phyloP scores from a whole-genome alignment of 2,113 vertebrate species.

The Ramphastos sulfuratus region DNA sequence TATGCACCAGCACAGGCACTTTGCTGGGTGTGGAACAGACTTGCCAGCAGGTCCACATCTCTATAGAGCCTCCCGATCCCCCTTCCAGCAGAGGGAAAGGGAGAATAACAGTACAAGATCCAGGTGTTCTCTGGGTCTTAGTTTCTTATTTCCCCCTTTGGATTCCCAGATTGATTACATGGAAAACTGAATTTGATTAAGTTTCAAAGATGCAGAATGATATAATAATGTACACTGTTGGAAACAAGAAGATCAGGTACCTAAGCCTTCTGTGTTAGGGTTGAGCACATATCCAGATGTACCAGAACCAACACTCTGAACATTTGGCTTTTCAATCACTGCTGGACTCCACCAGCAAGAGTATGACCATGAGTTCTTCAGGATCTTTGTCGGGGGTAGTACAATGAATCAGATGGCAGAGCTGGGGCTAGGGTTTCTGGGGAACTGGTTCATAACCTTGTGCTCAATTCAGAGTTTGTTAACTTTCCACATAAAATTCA shows the following conservation, averaged over 20 bases:
- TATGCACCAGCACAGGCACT: neutral
- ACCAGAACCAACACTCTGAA: neutral
- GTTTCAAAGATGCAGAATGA: neutral
- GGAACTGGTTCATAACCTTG: neutral
- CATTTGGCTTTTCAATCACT: neutral
- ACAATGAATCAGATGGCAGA: neutral
- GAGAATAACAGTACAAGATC: neutral
- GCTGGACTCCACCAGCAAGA: neutral
- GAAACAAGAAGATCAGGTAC: neutral
- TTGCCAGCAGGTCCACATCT: neutral
- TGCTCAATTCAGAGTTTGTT: neutral
- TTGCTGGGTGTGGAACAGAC: neutral
- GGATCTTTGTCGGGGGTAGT: neutral
- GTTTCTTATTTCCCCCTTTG: neutral
- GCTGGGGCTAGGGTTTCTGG: neutral
- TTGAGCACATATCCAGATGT: neutral
- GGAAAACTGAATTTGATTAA: neutral
- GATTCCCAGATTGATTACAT: neutral
- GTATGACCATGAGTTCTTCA: neutral
- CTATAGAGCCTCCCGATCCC: neutral
- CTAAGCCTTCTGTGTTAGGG: neutral
- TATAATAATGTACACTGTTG: neutral
- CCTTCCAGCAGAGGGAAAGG: neutral
- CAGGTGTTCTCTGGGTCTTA: neutral
- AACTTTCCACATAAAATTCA: neutral